Evolutionary conservation across 2,113 vertebrate species (phyloP), one percentile per base, ranked within the genome.

Genomic region (Tichodroma muraria): DNA sequence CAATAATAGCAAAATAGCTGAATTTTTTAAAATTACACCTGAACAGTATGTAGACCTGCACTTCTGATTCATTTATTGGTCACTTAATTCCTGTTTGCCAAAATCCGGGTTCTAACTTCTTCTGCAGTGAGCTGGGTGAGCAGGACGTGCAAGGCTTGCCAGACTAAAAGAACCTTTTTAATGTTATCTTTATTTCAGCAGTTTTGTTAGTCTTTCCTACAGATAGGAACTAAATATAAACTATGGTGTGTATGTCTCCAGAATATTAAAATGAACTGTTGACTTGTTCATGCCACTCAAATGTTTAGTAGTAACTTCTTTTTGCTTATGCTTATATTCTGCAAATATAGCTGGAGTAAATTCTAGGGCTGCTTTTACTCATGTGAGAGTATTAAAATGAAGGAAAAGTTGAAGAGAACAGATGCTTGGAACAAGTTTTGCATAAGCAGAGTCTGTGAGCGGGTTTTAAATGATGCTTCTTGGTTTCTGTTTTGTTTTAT

Each of bases 381-480:
- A 1, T 69, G 38, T 94, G 85, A 64, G 73, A 40, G 59, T 49
- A 80, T 83, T 80, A 63, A 88, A 92, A 71, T 28, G 69, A 80
- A 85, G 92, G 49, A n/a, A 50, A 86, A 94, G 89, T 77, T 60
- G 86, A 84, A 88, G 80, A 59, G 95, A 94, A 47, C 95, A 96
- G 76, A 94, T 95, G 94, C 94, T 85, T 71, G 80, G 90, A 90
- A 76, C 66, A 42, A 61, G 66, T 82, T 82, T 65, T 90, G 75
- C 77, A 83, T 72, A 71, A 88, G 81, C 59, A 16, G 38, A 38
- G 72, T 80, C 81, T 93, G 69, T 78, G 89, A 86, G 94, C 73
- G 72, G 50, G 80, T 72, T 89, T 71, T n/a, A 44, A 83, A 56
- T 47, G 75, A 45, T 90, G 91, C 80, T 88, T 11, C 68, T 90